Evolutionary conservation across 2,113 vertebrate genomes (phyloP).

Genomic region (Sinocyclocheilus grahami): DNA sequence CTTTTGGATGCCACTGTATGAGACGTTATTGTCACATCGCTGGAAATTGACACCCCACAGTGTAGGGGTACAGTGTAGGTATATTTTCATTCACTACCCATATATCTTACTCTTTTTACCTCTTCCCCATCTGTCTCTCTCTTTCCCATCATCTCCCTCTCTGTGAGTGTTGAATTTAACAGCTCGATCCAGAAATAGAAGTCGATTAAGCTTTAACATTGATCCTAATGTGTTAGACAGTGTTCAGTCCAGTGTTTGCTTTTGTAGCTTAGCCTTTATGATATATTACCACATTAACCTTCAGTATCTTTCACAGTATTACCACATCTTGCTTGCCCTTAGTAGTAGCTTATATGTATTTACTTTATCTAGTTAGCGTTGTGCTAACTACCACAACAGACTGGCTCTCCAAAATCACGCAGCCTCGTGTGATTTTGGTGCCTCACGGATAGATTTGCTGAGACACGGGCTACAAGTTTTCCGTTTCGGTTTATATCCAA

Average conservation of each 20-base stretch:
- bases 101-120: slow-evolving; percentile 26
- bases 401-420: slow-evolving; percentile 5
- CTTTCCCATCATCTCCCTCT: slow-evolving; percentile 24
- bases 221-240: slow-evolving; percentile 37
- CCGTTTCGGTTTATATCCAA: slow-evolving; percentile 52
- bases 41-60: neutral
- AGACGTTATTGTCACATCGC: neutral
- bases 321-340: slow-evolving; percentile 33
- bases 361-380: slow-evolving; percentile 34
- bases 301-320: slow-evolving; percentile 45
- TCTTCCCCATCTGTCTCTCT: slow-evolving; percentile 12
- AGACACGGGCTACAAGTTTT: slow-evolving; percentile 47
- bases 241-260: slow-evolving; percentile 4
- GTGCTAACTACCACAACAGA: slow-evolving; percentile 29
- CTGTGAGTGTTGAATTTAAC: slow-evolving; percentile 28
- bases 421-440: slow-evolving; percentile 16
- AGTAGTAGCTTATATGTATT: slow-evolving; percentile 44
- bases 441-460: slow-evolving; percentile 45
- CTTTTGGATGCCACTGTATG: neutral
- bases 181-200: slow-evolving; percentile 42
- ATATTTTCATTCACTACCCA: slow-evolving; percentile 13
- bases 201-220: slow-evolving; percentile 47
- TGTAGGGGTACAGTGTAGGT: no score
- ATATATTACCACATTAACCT: slow-evolving; percentile 49
- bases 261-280: slow-evolving; percentile 39